Evolutionary conservation across 2,888 invertebrate genomes (phyloP).

Genomic region (Sicus ferrugineus): DNA sequence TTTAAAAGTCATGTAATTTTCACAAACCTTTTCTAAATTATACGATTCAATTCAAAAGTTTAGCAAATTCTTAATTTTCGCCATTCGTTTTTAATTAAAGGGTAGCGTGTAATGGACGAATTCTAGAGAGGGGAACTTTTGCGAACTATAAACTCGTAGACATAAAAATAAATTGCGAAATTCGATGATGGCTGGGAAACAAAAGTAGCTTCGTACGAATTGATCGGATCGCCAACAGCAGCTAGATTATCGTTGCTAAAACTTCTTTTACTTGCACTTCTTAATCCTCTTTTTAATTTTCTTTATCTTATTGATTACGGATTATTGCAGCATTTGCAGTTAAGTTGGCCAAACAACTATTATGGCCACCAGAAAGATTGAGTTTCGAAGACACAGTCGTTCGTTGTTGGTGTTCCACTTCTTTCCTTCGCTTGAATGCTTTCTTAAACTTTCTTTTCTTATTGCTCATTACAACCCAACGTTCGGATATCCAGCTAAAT

Average conservation of each 20-base stretch:
- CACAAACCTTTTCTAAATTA: no score
- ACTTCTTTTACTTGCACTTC: background rate
- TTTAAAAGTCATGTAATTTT: no score
- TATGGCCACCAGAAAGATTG: background rate
- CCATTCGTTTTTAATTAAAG: no score
- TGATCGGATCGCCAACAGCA: conserved; percentile 14
- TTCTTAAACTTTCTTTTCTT: background rate
- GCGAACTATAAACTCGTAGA: background rate
- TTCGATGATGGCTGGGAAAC: no score
- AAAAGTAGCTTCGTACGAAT: background rate
- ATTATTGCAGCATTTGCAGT: background rate
- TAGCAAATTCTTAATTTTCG: no score
- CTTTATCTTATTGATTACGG: conserved; percentile 5
- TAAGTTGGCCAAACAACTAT: background rate
- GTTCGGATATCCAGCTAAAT: conserved; percentile 4
- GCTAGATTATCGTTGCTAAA: conserved; percentile 10
- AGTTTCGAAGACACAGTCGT: background rate
- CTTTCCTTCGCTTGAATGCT: background rate
- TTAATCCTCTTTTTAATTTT: background rate
- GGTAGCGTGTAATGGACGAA: no score
- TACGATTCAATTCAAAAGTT: no score
- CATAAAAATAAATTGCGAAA: conserved; percentile 3
- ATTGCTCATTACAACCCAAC: conserved; percentile 24
- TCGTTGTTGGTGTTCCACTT: background rate
- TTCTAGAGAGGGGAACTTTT: no score